Evolutionary conservation across 1,140 invertebrate species (phyloP), one percentile per base, ranked within the genome.

Genomic region (Drosophila murphyi): DNA sequence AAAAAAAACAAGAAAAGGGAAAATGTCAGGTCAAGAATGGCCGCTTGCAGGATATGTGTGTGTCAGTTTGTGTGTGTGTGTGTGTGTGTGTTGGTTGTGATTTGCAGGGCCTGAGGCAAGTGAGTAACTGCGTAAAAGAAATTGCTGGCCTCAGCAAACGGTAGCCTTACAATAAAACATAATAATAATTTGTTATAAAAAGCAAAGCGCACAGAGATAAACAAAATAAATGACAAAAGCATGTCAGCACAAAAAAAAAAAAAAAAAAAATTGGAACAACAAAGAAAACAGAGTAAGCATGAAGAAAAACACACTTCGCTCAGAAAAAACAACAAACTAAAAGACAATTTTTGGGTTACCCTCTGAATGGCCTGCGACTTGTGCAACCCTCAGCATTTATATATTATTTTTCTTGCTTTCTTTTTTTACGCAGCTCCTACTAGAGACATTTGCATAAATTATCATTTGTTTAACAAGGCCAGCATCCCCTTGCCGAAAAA

Each of bases 361-460:
- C 63, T 55, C 62, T 7, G 28, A 4, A n/a, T 8, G 5, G 7
- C 37, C 12, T 50, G 29, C 20, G 10, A 12, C 37, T 48, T 65
- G 54, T 83, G 85, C 85, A 88, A 83, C 83, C 85, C 83, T 88
- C 83, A 88, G 80, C 76, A 77, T 60, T 72, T 77, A 80, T 78
- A 65, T 73, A 37, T 60, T 51, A 41, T 62, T 69, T 72, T 12
- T 52, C 57, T 47, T 28, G 39, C 28, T 50, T 60, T 32, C 20
- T 54, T 68, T 68, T 52, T 31, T n/a, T 34, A 28, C 56, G 28
- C 51, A 59, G 54, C 68, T 61, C 73, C 73, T 78, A 82, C 76
- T 83, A 88, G 83, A 88, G 83, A 80, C 83, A 88, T 88, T 88
- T 88, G 83, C 83, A 88, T 88, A 89, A 88, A 88, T 89, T 88